Percentiles rank a stretch among this genome's conserved stretches.
Conservation (phyloP, 2,888 invertebrate genomes). For the Volucella zonaria region DNA sequence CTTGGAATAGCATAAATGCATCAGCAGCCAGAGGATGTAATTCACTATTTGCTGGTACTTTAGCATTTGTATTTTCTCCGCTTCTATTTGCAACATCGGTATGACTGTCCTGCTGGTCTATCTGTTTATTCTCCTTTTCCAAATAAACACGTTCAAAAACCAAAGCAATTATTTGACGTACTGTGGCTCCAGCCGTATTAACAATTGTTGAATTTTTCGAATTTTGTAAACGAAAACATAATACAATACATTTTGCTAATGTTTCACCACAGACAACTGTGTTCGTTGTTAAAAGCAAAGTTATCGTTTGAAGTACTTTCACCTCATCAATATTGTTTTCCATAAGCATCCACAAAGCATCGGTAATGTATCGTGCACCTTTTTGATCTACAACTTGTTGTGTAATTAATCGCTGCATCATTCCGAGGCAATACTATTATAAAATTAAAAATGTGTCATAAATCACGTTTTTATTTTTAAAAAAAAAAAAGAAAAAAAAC, state of each 20-base stretch:
- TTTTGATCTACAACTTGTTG: constrained; percentile 95
- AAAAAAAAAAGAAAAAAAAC: too few species aligned
- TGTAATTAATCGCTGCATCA: constrained; percentile 96
- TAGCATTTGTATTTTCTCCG: constrained; percentile 72
- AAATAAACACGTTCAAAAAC: constrained; percentile 91
- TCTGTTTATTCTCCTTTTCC: constrained; percentile 77
- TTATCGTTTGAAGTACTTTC: constrained; percentile 97
- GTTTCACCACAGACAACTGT: constrained; percentile 96
- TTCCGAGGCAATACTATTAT: constrained; percentile 92
- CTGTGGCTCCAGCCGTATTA: constrained; percentile 98
- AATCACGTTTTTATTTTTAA: neutral
- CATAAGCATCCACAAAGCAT: constrained; percentile 96
- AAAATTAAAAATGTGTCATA: constrained; percentile 12
- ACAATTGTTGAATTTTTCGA: constrained; percentile 96
- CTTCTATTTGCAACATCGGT: constrained; percentile 45
- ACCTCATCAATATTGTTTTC: constrained; percentile 97
- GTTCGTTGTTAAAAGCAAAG: constrained; percentile 96
- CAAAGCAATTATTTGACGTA: constrained; percentile 95
- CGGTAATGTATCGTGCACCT: constrained; percentile 95
- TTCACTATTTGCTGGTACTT: constrained; percentile 83
- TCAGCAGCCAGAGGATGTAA: constrained; percentile 94
- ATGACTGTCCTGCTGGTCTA: constrained; percentile 74
- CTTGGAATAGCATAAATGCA: constrained; percentile 97
- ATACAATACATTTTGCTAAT: constrained; percentile 94
- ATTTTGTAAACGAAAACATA: constrained; percentile 98